Base-by-base conservation (phyloP, 2,797 vertebrate genomes). In the Lutjanus argentimaculatus region DNA sequence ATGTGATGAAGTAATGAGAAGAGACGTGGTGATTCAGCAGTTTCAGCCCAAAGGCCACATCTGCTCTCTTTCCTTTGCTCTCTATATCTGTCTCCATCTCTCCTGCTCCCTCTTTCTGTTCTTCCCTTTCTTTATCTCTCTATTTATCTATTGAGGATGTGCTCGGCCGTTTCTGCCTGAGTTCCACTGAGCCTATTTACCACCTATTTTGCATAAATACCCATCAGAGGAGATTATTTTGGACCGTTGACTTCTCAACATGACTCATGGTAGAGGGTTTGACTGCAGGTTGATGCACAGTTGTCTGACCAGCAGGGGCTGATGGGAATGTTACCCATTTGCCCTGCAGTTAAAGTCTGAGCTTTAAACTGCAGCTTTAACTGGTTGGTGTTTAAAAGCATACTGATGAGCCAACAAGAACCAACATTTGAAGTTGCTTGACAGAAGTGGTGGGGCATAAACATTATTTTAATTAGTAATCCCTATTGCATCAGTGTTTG, bases 21-120 rank as follows among this genome's bases (percentile, higher is more conserved):
- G 86, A 87, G 95, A 95, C 92, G 8, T 88, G 90, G 85, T 95
- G 95, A 96, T 93, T 96, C 95, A 96, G 91, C 92, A 91, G 84
- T 92, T 88, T 90, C 77, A 86, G 90, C 90, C 92, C 88, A 85
- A 88, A 92, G 94, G 93, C 84, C 91, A 93, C 91, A 93, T 95
- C 93, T 95, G 93, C 87, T 90, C 90, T 88, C 81, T 72, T 82
- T 85, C 84, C 76, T 86, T 77, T 82, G 56, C 77, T 87, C 85
- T 80, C 67, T 71, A 7, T 79, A 66, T 91, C 80, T 45, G 73
- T 85, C 73, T 82, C 9, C 51, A 42, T 87, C 77, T 82, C 59
- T 66, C 42, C 53, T 45, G 0, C 40, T 55, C 43, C 42, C 71
- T 69, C 19, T 67, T 45, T 68, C 61, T 56, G 10, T 68, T 64